These are phyloP conservation scores for Myotis lucifugus DNA, from an alignment of 2,113 vertebrate genomes.

Conservation along the genomic window DNA sequence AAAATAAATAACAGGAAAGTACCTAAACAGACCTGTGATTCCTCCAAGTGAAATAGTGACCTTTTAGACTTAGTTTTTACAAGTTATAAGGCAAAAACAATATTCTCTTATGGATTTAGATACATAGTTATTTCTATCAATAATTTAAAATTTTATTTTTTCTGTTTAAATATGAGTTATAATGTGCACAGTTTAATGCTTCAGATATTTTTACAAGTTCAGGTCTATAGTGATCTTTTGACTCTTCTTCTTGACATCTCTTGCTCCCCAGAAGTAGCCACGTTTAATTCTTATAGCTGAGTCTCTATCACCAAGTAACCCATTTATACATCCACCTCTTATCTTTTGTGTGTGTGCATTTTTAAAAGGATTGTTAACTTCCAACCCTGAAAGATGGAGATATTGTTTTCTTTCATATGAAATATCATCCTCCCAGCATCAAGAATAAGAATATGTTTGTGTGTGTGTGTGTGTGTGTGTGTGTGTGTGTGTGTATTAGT, in stretches of 20 bases:
- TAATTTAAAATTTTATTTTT: constrained; percentile 35
- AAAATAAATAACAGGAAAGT: not conserved
- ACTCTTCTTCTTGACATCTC: not conserved
- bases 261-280: not conserved
- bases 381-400: not conserved
- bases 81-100: not conserved
- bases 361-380: not conserved
- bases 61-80: not conserved
- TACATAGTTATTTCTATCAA: not conserved
- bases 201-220: not conserved
- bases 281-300: not conserved
- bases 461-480: not conserved
- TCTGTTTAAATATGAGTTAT: not conserved
- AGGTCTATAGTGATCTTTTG: not conserved
- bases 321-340: not conserved
- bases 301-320: not conserved
- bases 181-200: not conserved
- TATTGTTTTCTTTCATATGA: not conserved
- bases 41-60: not conserved
- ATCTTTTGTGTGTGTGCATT: not conserved
- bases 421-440: not conserved
- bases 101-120: not conserved
- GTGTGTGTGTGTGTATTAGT: not conserved
- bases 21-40: not conserved
- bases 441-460: not conserved